phyloP scores from a whole-genome alignment of 2,797 vertebrate genomes.

The Falco columbarius region DNA sequence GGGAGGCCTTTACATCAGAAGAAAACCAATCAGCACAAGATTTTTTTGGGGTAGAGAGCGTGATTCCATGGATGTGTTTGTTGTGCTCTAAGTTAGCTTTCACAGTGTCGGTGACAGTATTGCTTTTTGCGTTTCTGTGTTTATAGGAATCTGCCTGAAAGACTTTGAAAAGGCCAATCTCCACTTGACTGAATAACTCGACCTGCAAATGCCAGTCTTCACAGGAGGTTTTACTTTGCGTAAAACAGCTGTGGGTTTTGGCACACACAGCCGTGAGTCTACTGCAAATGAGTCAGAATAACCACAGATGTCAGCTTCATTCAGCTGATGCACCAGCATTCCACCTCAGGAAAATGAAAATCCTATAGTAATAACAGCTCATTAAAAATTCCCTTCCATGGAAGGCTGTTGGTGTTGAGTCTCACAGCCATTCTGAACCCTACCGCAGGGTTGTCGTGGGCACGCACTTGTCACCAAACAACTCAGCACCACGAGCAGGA shows the following conservation, averaged over 20 bases:
- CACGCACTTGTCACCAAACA: background rate
- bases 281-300: background rate
- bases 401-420: background rate
- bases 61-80: rapidly evolving
- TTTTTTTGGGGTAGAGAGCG: background rate
- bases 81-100: background rate
- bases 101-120: background rate
- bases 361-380: background rate
- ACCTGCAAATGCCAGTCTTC: background rate
- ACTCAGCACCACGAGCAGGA: background rate
- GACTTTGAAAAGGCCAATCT: background rate
- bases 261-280: background rate
- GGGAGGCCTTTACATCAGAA: background rate
- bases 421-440: background rate
- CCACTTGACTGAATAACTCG: background rate
- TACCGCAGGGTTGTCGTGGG: background rate
- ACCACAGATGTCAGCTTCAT: background rate
- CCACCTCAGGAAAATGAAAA: conserved; percentile 12
- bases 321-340: background rate
- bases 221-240: background rate
- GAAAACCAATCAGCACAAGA: background rate
- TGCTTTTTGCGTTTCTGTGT: background rate
- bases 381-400: background rate
- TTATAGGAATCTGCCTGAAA: background rate
- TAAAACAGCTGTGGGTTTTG: conserved; percentile 25